Evolutionary conservation across 2,797 vertebrate genomes (phyloP), one percentile per base, ranked within the genome.

Genomic region (Clarias fuscus): DNA sequence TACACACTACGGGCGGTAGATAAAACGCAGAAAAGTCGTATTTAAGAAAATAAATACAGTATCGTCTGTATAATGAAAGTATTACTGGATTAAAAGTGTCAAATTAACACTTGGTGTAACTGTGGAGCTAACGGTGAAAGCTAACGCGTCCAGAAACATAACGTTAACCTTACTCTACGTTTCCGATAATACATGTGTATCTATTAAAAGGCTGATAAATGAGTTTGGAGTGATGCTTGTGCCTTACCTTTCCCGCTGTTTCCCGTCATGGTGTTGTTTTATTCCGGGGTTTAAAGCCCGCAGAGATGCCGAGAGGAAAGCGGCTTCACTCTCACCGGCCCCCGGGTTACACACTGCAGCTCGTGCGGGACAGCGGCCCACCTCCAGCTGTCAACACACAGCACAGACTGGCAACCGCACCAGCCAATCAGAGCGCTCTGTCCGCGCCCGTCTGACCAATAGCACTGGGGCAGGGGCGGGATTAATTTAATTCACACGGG

Each of bases 231-330:
- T 33, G 15, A 15, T 22, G 27, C 3, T 8, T 40, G 18, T 15
- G 22, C 13, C 91, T 91, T 88, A 95, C 94, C 93, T 93, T 92
- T 89, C 65, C 73, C 85, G 67, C 65, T 87, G 70, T 76, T 91
- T 65, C 92, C 91, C 87, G 91, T 89, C 89, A 80, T 89, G 11
- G 7, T 2, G 40, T 30, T 3, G 43, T 68, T 85, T 73, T 82
- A 70, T 37, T 84, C 59, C 37, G 83, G 86, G 82, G 43, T 82
- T 59, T 79, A 70, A 48, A 43, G 20, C 78, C 24, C 53, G 40
- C 68, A 27, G 58, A 75, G 78, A 5, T 64, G 78, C n/a, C 8
- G 58, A 17, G 15, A n/a, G 11, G 20, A 64, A 43, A 80, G 15
- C 77, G 24, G 59, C 37, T 81, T 30, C 58, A 37, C 59, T 64